Base-by-base conservation (phyloP, 2,797 vertebrate species). In the Hypotaenidia okinawae region DNA sequence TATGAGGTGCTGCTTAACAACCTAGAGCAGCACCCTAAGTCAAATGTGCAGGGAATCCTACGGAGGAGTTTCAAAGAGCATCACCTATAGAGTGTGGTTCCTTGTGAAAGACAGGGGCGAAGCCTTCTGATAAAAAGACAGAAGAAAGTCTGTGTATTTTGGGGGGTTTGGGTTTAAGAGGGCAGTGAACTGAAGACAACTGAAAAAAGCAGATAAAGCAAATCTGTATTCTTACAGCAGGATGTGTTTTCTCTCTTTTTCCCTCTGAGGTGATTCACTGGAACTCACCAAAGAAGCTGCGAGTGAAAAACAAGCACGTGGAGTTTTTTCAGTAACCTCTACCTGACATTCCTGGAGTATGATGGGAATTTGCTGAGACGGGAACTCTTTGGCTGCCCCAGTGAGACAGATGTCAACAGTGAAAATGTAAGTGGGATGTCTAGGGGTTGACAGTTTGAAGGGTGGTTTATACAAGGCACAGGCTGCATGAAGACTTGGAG, bases 221-320 rank as follows among this genome's bases (percentile, higher is more conserved):
- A 19, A n/a, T 77, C 39, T 30, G 14, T 81, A 41, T 51, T 41
- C 88, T 97, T 94, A 97, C 90, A 76, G 35, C 78, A 89, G 83
- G 41, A 64, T 77, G 39, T 22, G 9, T 79, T 81, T 83, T 88
- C 47, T 72, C n/a, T 45, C 75, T 90, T 6, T 74, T 87, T 35
- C 70, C n/a, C 67, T 43, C 17, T 67, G 97, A 99, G 99, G 99
- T 99, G 90, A 99, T 99, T 96, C 99, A 99, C 97, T 99, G 99
- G 99, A 99, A 99, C 97, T 99, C 99, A 16, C 99, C 99, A 5
- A 99, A 99, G 98, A 99, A 99, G 94, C 98, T 99, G 11, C 97
- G 99, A 27, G 99, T 99, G 78, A 99, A 99, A 97, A 99, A 99
- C 98, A 99, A 99, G 94, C 99, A 99, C 0, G 99, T 99, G 74